phyloP scores from a whole-genome alignment of 2,113 vertebrate species.

The Colinus virginianus region DNA sequence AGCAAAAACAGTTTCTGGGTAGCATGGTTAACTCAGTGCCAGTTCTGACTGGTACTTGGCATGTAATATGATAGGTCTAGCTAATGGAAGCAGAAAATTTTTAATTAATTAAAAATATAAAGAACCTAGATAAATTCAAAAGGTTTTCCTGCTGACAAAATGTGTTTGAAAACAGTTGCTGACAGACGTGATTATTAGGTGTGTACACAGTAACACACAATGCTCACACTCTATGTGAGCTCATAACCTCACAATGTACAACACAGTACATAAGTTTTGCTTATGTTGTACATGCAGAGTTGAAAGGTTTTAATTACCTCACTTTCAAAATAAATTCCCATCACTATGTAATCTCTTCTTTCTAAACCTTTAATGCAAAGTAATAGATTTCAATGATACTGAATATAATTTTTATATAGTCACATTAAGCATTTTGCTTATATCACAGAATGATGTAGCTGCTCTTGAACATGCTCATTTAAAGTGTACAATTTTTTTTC shows the following conservation, averaged over 20 bases:
- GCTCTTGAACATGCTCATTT: background rate
- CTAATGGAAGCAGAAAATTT: background rate
- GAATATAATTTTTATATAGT: background rate
- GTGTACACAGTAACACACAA: background rate
- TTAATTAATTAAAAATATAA: background rate
- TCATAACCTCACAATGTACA: background rate
- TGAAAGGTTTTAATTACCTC: background rate
- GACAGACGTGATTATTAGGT: background rate
- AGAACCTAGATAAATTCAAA: background rate
- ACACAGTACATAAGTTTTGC: background rate
- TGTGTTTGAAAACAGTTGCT: background rate
- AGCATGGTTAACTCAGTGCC: background rate
- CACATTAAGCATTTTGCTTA: background rate
- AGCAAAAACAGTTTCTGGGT: background rate
- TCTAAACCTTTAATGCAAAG: background rate
- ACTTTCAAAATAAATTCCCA: background rate
- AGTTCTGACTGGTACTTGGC: background rate
- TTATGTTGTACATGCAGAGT: background rate
- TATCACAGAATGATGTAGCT: background rate
- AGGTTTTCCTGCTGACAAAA: background rate
- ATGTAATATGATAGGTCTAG: background rate
- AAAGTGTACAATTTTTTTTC: background rate
- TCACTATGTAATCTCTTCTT: background rate
- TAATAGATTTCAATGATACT: background rate
- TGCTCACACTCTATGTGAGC: fast-evolving